Evolutionary conservation across 2,113 vertebrate genomes (phyloP), one percentile per base, ranked within the genome.

Genomic region (Heterocephalus glaber): DNA sequence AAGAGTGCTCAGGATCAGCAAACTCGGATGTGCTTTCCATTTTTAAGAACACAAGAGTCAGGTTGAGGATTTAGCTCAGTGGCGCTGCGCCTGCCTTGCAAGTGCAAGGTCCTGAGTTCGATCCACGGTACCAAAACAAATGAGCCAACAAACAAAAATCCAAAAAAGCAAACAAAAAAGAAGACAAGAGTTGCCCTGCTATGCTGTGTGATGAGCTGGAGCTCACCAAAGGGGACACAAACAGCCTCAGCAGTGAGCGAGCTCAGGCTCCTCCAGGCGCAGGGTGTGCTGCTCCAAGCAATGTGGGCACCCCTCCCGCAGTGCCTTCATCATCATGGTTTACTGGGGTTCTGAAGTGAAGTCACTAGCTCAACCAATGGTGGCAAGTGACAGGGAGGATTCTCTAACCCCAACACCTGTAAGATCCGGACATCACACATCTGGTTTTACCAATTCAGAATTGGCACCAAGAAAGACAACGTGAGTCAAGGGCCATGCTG

Each of bases 241-340:
- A 22, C 11, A 26, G 66, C 10, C 12, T 17, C 1, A 13, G 16
- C 38, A 54, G 86, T 20, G 7, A 3, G 41, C 41, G 2, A 1
- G 38, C 33, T 28, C 16, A 22, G 56, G 58, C 35, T 28, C 63
- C 91, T 60, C 1, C 16, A 13, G 28, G 22, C 6, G 11, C 26
- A n/a, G 8, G 33, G 26, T 0, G 0, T 6, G 41, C 49, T 5
- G 24, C 72, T 56, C 44, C 6, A 6, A 24, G 38, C 13, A 11
- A 54, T 1, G 33, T 24, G 35, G 28, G 70, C 22, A 35, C 16
- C 26, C 0, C 0, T 81, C 58, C 44, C 22, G 54, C 30, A n/a
- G 12, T 35, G 8, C 8, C 4, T 5, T 2, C 17, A 14, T 7
- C 12, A 0, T 41, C 54, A 19, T 0, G 1, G 47, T 7, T 19